These are phyloP conservation scores for Pan paniscus DNA, from an alignment of 2,113 vertebrate species.

Conservation along the genomic window DNA sequence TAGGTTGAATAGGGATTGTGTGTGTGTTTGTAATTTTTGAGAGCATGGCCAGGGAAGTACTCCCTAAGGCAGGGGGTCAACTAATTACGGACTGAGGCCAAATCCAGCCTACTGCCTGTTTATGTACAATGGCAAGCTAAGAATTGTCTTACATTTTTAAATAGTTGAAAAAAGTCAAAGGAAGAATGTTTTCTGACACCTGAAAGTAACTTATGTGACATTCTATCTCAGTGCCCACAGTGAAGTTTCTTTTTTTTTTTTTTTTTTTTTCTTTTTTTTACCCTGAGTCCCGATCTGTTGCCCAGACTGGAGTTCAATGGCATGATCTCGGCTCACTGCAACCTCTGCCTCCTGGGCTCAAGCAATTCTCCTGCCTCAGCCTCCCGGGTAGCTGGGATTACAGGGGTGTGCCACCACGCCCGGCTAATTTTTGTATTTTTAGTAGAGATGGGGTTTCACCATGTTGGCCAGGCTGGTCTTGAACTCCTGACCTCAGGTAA, in stretches of 20 bases:
- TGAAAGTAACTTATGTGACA: not conserved
- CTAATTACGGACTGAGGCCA: not conserved
- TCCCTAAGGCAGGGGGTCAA: not conserved
- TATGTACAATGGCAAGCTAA: not conserved
- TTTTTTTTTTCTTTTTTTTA: no score
- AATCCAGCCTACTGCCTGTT: not conserved
- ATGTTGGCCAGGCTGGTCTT: no score
- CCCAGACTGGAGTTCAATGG: no score
- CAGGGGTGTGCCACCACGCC: no score
- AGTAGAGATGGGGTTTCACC: no score
- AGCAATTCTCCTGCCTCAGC: no score
- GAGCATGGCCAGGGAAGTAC: not conserved
- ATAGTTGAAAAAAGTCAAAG: not conserved
- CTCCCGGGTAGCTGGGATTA: no score
- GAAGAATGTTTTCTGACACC: not conserved
- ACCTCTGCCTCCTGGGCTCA: no score
- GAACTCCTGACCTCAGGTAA: no score
- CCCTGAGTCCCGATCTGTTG: no score
- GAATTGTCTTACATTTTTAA: not conserved
- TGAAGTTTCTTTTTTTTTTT: not conserved
- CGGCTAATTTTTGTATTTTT: no score
- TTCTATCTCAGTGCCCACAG: not conserved
- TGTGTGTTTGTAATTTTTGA: not conserved
- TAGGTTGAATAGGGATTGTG: not conserved
- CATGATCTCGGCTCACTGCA: no score